phyloP scores from a whole-genome alignment of 2,888 invertebrate species.

The Cephus sareptanus region DNA sequence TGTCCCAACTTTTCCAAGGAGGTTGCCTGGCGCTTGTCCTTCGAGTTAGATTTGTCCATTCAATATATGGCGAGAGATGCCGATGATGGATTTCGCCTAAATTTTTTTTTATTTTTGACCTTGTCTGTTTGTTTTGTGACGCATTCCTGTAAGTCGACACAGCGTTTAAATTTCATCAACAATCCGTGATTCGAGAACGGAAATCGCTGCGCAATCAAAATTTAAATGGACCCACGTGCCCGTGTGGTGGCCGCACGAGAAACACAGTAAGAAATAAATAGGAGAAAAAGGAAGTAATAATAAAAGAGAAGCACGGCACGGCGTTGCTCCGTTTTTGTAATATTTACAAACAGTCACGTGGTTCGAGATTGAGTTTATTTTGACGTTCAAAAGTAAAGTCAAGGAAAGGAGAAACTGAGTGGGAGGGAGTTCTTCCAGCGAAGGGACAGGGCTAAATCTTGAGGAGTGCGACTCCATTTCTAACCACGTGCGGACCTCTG shows the following conservation, averaged over 20 bases:
- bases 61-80: neutral
- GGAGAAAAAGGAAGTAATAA: neutral
- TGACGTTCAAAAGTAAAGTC: neutral
- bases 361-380: neutral
- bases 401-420: neutral
- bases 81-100: neutral
- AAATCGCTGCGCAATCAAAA: neutral
- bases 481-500: neutral
- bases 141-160: neutral
- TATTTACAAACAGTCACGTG: conserved; percentile 5
- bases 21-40: conserved; percentile 35
- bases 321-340: neutral
- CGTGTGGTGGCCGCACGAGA: neutral
- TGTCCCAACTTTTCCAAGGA: conserved; percentile 35
- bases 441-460: neutral
- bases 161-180: neutral
- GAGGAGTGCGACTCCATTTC: neutral
- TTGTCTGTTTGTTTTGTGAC: neutral
- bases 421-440: neutral
- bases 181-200: neutral
- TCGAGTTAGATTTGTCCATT: conserved; percentile 3
- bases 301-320: neutral
- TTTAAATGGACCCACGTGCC: neutral
- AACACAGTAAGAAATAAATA: neutral
- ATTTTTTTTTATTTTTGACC: neutral